Evolutionary conservation across 2,113 vertebrate genomes (phyloP), one percentile per base, ranked within the genome.

Genomic region (Ptychochromis oligacanthus): DNA sequence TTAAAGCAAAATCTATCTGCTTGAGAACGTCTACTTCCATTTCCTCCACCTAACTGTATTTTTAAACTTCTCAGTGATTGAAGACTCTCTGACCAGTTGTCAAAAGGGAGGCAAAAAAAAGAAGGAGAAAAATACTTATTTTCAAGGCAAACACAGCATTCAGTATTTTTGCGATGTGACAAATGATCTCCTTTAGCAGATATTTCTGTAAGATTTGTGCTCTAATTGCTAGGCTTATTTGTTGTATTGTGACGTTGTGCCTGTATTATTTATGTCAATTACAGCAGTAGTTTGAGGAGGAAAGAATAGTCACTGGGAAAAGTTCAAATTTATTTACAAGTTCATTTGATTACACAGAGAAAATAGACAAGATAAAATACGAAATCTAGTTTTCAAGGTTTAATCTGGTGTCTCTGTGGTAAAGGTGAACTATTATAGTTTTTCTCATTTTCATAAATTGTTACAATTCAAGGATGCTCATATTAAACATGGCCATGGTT

Each of bases 171-270:
- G 28, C 2, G 18, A 12, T 28, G 67, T 82, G 79, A 88, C 79
- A 79, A 85, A 89, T 82, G 1, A 83, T 79, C 60, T 65, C 34
- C 14, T 12, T n/a, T 15, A 24, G 46, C 52, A 65, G 58, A 84
- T 60, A 85, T 79, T 89, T 87, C 55, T 43, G 4, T 84, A 36
- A 56, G 75, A 77, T 65, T 86, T 70, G 20, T 56, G 58, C 20
- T 65, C 72, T 82, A 78, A 74, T 89, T 88, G 88, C 31, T 56
- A 13, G 26, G 43, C 38, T 88, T 79, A 46, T 77, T 86, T 79
- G 57, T 79, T 12, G 59, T 6, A 12, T 85, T 75, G 78, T 75
- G 61, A 61, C 57, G 75, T 64, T 57, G 59, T 31, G 75, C 58
- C 64, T 77, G 36, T 54, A 0, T 81, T 70, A 80, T 60, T 5